Percentiles rank a stretch among this genome's conserved stretches.
phyloP scores from a whole-genome alignment of 2,113 vertebrate genomes.

The Elachura formosa region DNA sequence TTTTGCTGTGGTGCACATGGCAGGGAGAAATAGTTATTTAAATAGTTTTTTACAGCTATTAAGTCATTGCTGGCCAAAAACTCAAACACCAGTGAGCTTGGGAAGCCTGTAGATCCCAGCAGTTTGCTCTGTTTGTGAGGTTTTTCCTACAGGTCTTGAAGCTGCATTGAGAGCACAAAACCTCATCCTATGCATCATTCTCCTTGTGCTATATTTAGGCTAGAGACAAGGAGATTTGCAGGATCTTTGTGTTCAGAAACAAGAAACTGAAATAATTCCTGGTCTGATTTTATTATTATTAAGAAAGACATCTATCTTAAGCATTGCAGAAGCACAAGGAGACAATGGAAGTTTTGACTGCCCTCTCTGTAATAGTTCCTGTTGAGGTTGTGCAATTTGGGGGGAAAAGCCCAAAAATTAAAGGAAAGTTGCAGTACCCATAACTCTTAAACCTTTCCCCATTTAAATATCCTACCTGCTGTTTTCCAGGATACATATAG shows the following conservation, averaged over 20 bases:
- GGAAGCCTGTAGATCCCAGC: background rate
- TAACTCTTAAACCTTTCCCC: background rate
- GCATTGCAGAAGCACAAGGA: background rate
- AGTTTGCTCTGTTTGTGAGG: background rate
- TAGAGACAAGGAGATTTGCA: background rate
- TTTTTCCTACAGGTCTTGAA: background rate
- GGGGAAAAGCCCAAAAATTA: background rate
- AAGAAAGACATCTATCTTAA: background rate
- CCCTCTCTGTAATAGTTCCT: background rate
- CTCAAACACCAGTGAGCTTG: background rate
- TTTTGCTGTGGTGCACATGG: background rate
- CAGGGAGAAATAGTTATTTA: background rate
- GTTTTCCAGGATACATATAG: background rate
- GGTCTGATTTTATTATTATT: background rate
- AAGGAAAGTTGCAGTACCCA: background rate
- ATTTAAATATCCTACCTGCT: background rate
- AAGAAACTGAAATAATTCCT: background rate
- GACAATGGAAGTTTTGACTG: background rate
- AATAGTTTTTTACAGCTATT: background rate
- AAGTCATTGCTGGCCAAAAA: background rate
- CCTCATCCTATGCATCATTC: accelerated
- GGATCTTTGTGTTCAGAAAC: background rate
- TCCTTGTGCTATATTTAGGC: background rate
- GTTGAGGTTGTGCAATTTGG: background rate
- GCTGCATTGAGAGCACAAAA: background rate